A percentile compares a stretch with the other conserved stretches of the same genome.
Evolutionary conservation across 2,888 invertebrate species (phyloP).

Genomic region (Hypercompe scribonia): DNA sequence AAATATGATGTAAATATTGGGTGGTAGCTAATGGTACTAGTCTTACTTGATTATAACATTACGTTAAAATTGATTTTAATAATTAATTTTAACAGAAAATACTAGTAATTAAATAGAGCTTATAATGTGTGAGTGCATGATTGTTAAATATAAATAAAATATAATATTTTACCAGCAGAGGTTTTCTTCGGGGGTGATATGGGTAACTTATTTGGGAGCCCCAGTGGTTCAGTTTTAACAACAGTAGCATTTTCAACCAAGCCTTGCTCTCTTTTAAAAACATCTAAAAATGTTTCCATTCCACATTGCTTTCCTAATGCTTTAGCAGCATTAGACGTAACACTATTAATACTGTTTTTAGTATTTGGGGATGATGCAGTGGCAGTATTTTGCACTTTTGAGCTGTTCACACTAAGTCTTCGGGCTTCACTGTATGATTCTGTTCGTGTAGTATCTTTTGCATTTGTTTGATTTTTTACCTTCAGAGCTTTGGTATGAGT

Average conservation of each 20-base stretch:
- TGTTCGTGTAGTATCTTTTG: constrained; percentile 58
- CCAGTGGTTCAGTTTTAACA: constrained; percentile 67
- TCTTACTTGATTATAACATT: too few relatives aligned
- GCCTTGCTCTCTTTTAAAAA: constrained; percentile 82
- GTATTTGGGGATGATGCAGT: constrained; percentile 56
- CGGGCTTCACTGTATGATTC: constrained; percentile 61
- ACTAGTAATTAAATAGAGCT: too few relatives aligned
- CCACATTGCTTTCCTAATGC: constrained; percentile 56
- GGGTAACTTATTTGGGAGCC: constrained; percentile 57
- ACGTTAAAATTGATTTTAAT: too few relatives aligned
- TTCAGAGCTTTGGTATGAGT: constrained; percentile 74
- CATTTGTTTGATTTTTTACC: constrained; percentile 64
- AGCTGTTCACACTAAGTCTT: constrained; percentile 64
- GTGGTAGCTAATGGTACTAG: too few relatives aligned
- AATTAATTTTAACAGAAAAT: too few relatives aligned
- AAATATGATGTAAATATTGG: too few relatives aligned
- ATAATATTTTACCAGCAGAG: constrained; percentile 60
- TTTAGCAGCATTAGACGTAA: constrained; percentile 66
- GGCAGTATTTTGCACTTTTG: constrained; percentile 61
- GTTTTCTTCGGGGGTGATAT: constrained; percentile 68
- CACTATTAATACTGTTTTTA: constrained; percentile 78
- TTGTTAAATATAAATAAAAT: not conserved
- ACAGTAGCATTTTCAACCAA: constrained; percentile 60
- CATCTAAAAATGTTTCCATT: constrained; percentile 80
- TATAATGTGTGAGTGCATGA: too few relatives aligned